Evolutionary conservation across 92 coral and sea anemone species (phyloP).

Genomic region (Paramuricea clavata): DNA sequence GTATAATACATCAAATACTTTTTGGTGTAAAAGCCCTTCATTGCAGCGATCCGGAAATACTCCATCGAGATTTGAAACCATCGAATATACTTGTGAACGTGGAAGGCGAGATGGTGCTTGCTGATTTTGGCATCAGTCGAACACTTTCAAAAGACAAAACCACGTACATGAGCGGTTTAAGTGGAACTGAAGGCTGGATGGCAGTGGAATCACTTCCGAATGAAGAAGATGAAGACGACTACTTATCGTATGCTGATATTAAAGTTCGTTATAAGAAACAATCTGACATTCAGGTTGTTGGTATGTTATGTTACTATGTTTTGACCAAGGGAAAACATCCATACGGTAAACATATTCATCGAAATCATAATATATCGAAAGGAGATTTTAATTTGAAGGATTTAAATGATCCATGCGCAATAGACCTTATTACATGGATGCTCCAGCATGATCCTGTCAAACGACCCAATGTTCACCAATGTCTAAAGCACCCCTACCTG

Average conservation of each 20-base stretch:
- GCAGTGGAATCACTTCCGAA: slow-evolving; percentile 18
- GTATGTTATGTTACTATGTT: not conserved
- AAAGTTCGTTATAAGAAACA: slow-evolving; percentile 11
- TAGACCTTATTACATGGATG: not conserved
- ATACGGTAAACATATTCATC: not conserved
- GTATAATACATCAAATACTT: not conserved
- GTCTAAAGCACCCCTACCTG: slow-evolving; percentile 15
- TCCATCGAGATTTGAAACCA: slow-evolving; percentile 3
- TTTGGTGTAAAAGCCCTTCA: not conserved
- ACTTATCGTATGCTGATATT: not conserved
- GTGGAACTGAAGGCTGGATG: slow-evolving; percentile 24
- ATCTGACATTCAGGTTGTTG: slow-evolving; percentile 6
- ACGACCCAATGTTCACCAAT: not conserved
- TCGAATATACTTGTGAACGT: not conserved
- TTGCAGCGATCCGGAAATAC: not conserved
- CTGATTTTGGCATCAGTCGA: slow-evolving; percentile 12
- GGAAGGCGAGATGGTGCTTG: not conserved
- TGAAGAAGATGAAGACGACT: not conserved
- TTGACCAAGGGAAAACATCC: slow-evolving; percentile 25
- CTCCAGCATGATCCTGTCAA: not conserved
- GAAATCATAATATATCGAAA: not conserved
- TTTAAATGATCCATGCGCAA: not conserved
- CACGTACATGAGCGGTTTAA: not conserved
- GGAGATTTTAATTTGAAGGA: not conserved
- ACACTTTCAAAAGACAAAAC: not conserved